Percentiles rank a stretch among this genome's conserved stretches.
Conservation (phyloP, 2,888 invertebrate genomes). For the Cataglyphis altisquamis region DNA sequence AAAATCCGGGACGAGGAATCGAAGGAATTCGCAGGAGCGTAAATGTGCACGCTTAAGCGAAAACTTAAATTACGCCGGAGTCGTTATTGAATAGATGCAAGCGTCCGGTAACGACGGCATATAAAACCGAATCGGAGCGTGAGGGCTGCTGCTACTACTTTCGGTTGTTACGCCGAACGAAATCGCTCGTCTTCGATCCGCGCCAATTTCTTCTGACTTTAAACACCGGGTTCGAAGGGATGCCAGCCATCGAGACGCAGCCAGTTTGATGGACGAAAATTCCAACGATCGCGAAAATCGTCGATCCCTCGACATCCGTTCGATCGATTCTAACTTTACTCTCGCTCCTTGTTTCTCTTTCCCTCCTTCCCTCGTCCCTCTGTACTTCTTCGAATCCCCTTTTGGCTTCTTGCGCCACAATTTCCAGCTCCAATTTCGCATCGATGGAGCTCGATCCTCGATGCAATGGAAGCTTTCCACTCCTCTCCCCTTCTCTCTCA, state of each 20-base stretch:
- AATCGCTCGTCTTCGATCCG: conserved; percentile 59
- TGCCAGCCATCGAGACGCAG: conserved; percentile 41
- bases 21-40: conserved; percentile 22
- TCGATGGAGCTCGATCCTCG: conserved; percentile 66
- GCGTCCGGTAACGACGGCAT: conserved; percentile 49
- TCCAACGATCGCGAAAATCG: conserved; percentile 51
- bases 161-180: conserved; percentile 61
- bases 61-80: conserved; percentile 39
- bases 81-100: conserved; percentile 52
- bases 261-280: conserved; percentile 54
- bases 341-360: conserved; percentile 19
- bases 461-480: conserved; percentile 30
- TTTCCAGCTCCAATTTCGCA: conserved; percentile 74
- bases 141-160: conserved; percentile 43
- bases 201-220: conserved; percentile 54
- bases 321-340: conserved; percentile 26
- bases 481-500: conserved; percentile 62
- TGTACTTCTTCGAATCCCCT: conserved; percentile 25
- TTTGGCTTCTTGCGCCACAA: conserved; percentile 62
- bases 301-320: conserved; percentile 37
- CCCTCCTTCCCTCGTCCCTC: conserved; percentile 30
- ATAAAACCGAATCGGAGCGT: conserved; percentile 66
- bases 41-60: conserved; percentile 59
- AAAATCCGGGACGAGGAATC: conserved; percentile 30
- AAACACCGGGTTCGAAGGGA: conserved; percentile 50